Evolutionary conservation across 2,797 vertebrate genomes (phyloP).

Genomic region (Carapus acus): DNA sequence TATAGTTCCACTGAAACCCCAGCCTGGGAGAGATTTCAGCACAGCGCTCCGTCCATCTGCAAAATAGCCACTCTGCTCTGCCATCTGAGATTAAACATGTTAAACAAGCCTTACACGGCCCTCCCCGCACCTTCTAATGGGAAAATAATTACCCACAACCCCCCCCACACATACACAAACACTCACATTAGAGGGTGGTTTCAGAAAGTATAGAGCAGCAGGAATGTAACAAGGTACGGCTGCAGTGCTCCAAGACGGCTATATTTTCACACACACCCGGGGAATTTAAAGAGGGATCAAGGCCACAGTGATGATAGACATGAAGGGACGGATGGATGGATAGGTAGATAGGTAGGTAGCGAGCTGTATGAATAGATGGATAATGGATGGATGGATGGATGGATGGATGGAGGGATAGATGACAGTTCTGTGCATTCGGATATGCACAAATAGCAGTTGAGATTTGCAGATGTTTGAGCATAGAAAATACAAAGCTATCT

Average conservation of each 20-base stretch:
- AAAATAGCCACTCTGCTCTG: slow-evolving; percentile 14
- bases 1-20: slow-evolving; percentile 53
- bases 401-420: background rate
- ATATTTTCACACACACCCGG: slow-evolving; percentile 25
- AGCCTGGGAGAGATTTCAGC: slow-evolving; percentile 30
- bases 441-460: slow-evolving; percentile 27
- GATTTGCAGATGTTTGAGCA: slow-evolving; percentile 28
- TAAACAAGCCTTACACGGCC: slow-evolving; percentile 6
- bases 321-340: background rate
- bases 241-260: slow-evolving; percentile 12
- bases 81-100: background rate
- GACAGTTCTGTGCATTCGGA: slow-evolving; percentile 21
- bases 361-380: background rate
- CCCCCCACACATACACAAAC: background rate
- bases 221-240: slow-evolving; percentile 10
- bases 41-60: slow-evolving; percentile 1
- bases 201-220: slow-evolving; percentile 10
- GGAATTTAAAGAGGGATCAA: slow-evolving; percentile 8
- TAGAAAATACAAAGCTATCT: slow-evolving; percentile 21
- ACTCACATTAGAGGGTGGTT: slow-evolving; percentile 4
- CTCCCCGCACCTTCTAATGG: slow-evolving; percentile 19
- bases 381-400: background rate
- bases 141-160: slow-evolving; percentile 20
- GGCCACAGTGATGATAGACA: slow-evolving; percentile 1
- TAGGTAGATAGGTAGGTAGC: background rate